Evolutionary conservation across 2,888 invertebrate species (phyloP), one percentile per base, ranked within the genome.

Genomic region (Orchesellides sinensis): DNA sequence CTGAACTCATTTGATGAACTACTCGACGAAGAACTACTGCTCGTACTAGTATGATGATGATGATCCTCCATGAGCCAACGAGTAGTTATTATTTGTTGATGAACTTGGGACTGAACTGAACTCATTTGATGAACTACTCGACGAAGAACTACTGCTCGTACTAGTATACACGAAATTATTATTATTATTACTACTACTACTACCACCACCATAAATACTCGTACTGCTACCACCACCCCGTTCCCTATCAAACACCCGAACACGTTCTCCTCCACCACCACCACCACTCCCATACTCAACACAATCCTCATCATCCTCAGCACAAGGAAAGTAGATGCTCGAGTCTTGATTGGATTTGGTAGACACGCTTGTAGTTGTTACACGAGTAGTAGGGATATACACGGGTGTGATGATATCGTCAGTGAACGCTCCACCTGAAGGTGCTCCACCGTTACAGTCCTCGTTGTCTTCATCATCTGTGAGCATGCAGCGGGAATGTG

Each of bases 401-500:
- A 97, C 96, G 0, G 98, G 97, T 0, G 96, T 97, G 87, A 98
- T 96, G 75, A 98, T 93, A 90, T 97, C 97, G 90, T 98, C 97
- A 2, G 96, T 96, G 52, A 95, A 95, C n/a, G n/a, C n/a, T n/a
- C n/a, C n/a, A 10, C 95, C 95, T 0, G 94, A 93, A 88, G 96
- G 96, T 40, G 95, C 95, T 35, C 2, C 96, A 96, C 0, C 63
- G 14, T 27, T 80, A 32, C 73, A 77, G 56, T 82, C 82, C 54
- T 61, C 84, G 49, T 81, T 73, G 49, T 81, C 81, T 12, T 66
- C 66, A 47, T 61, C 82, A 70, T 68, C 79, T 10, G 74, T 75
- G 14, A 75, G 54, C 54, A 65, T 23, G 25, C 74, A 65, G 25
- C 74, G 65, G 65, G 19, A 52, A 56, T 69, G 77, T 70, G 97